Conservation (phyloP, 2,113 vertebrate genomes). For the Taurulus bubalis region DNA sequence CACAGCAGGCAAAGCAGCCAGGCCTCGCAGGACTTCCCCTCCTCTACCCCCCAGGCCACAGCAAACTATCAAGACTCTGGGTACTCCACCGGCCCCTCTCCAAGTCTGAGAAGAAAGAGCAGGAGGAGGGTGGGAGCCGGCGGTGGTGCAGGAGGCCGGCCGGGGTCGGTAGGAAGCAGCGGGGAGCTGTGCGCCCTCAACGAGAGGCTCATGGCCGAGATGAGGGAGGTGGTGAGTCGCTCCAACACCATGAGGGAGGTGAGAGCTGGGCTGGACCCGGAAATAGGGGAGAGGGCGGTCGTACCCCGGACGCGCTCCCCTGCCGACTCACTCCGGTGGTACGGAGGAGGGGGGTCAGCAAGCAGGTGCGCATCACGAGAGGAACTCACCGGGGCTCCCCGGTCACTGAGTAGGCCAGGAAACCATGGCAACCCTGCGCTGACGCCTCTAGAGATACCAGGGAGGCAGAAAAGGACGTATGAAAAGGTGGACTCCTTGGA, state of each 20-base stretch:
- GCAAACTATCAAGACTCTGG: slow-evolving; percentile 92
- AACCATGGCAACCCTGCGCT: slow-evolving; percentile 65
- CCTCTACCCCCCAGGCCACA: slow-evolving; percentile 72
- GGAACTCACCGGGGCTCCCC: slow-evolving; percentile 75
- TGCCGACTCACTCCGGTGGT: slow-evolving; percentile 83
- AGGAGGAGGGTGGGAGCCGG: slow-evolving; percentile 82
- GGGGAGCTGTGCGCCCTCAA: slow-evolving; percentile 89
- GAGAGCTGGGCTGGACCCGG: slow-evolving; percentile 83
- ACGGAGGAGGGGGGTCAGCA: slow-evolving; percentile 54
- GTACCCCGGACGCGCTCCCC: slow-evolving; percentile 84
- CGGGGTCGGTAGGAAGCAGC: slow-evolving; percentile 89
- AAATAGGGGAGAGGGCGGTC: slow-evolving; percentile 77
- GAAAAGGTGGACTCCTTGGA: slow-evolving; percentile 93
- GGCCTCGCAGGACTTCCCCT: slow-evolving; percentile 87
- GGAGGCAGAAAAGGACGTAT: slow-evolving; percentile 90
- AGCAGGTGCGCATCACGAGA: slow-evolving; percentile 82
- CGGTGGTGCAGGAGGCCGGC: slow-evolving; percentile 80
- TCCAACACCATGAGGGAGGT: slow-evolving; percentile 87
- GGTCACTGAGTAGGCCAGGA: slow-evolving; percentile 80
- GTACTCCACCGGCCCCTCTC: slow-evolving; percentile 93
- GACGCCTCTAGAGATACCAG: slow-evolving; percentile 79
- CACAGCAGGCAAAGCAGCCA: slow-evolving; percentile 89
- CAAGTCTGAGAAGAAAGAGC: slow-evolving; percentile 89
- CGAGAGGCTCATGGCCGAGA: slow-evolving; percentile 90
- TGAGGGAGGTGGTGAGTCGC: slow-evolving; percentile 89